These are phyloP conservation scores for Elymnias hypermnestra DNA, from an alignment of 1,140 invertebrate species.

Conservation along the genomic window DNA sequence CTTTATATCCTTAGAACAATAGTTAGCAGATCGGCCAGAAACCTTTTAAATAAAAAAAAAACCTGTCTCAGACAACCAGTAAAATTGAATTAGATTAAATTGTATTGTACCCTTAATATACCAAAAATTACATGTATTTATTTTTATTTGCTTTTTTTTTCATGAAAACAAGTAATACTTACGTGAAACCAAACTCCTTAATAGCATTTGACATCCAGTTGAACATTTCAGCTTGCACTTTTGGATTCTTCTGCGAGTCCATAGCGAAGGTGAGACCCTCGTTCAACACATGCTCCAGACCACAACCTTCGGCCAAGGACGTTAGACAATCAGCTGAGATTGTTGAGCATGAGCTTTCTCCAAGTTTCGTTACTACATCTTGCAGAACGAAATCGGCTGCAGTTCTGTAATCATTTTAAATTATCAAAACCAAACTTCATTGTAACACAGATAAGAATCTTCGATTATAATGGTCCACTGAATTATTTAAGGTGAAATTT, in stretches of 20 bases:
- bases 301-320: constrained; percentile 87
- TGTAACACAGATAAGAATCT: too few relatives aligned
- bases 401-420: constrained; percentile 63
- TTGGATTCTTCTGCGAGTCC: constrained; percentile 91
- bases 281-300: constrained; percentile 84
- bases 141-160: too few relatives aligned
- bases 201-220: constrained; percentile 87
- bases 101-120: too few relatives aligned
- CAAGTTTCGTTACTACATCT: constrained; percentile 91
- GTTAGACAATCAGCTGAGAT: constrained; percentile 84
- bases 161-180: constrained; percentile 40
- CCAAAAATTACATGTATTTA: too few relatives aligned
- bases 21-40: too few relatives aligned
- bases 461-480: too few relatives aligned
- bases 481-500: too few relatives aligned
- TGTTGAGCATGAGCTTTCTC: constrained; percentile 87
- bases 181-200: constrained; percentile 86
- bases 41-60: too few relatives aligned
- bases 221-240: constrained; percentile 91
- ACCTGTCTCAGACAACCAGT: too few relatives aligned
- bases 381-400: constrained; percentile 85
- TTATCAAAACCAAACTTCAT: neutral
- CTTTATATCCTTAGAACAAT: too few relatives aligned
- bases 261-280: constrained; percentile 86
- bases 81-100: too few relatives aligned